These are phyloP conservation scores for Calyptommatus sinebrachiatus DNA, from an alignment of 2,113 vertebrate genomes.

Conservation along the genomic window DNA sequence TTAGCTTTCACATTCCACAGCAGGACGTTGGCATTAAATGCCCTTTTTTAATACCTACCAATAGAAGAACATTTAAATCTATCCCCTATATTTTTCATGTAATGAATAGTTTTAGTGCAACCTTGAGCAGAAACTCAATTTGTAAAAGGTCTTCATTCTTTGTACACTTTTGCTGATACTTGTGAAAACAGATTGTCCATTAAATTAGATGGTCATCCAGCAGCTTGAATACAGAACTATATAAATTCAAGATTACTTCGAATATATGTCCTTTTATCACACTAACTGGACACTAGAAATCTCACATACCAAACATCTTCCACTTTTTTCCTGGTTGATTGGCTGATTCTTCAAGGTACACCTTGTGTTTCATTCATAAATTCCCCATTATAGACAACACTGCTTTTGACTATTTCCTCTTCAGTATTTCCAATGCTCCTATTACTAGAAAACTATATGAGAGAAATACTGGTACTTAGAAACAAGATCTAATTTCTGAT, in stretches of 20 bases:
- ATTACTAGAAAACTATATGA: conserved; percentile 13
- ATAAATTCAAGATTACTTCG: not conserved
- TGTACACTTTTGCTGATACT: not conserved
- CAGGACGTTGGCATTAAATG: not conserved
- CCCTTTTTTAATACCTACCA: not conserved
- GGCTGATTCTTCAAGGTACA: not conserved
- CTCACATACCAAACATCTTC: not conserved
- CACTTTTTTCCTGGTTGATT: not conserved
- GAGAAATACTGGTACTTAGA: not conserved
- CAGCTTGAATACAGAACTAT: not conserved
- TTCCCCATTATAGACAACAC: not conserved
- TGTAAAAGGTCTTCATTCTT: not conserved
- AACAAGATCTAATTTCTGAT: not conserved
- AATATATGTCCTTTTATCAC: not conserved
- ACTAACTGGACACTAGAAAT: not conserved
- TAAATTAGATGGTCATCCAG: not conserved
- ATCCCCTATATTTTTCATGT: not conserved
- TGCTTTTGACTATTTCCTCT: not conserved
- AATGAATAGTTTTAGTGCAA: not conserved
- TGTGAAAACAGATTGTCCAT: not conserved
- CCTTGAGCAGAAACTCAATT: not conserved
- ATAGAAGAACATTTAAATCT: not conserved
- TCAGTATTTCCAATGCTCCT: conserved; percentile 24
- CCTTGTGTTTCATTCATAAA: not conserved
- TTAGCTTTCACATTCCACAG: not conserved